Base-by-base conservation (phyloP, 92 coral and sea anemone genomes). In the Palythoa grandiflora region DNA sequence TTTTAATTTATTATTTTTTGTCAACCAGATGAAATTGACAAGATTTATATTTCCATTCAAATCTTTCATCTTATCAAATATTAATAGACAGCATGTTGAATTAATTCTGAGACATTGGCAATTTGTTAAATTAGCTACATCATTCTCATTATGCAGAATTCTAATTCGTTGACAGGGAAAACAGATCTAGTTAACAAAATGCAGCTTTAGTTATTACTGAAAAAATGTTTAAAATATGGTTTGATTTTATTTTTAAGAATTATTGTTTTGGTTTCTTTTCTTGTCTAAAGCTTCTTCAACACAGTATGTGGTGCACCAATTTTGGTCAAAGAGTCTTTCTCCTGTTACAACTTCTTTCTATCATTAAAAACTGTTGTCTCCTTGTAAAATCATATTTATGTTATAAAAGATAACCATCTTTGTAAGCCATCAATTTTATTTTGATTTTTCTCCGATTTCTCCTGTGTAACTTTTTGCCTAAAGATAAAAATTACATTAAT, bases 1-100 rank as follows among this genome's bases (percentile, higher is more conserved):
- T 10, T 35, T 35, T 11, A 70, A 4, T 8, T 65, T 21, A 65
- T 20, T 11, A 16, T n/a, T 75, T 47, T 79, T 61, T 79, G 54
- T 63, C 48, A 40, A 60, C 72, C 21, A 40, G n/a, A 28, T 61
- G 11, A 79, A 79, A 79, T 39, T 60, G 52, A 59, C 71, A 59
- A 50, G 38, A 38, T 38, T 13, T 65, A 66, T 19, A 81, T 17
- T 79, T 60, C 1, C 36, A 81, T 81, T 81, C 75, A 81, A 16
- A 68, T 81, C 86, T 38, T 20, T 19, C 37, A 80, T 68, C 57
- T 66, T 63, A 80, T 80, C 39, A 80, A 80, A 63, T 44, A 63
- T 80, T 80, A 16, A 80, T 80, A 60, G 3, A 15, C 38, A 20
- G 38, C 39, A 20, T 80, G 14, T 20, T 63, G 38, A 65, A 38